A percentile compares a stretch with the other conserved stretches of the same genome.
phyloP scores from a whole-genome alignment of 2,888 invertebrate genomes.

The Rhodophaea formosa region DNA sequence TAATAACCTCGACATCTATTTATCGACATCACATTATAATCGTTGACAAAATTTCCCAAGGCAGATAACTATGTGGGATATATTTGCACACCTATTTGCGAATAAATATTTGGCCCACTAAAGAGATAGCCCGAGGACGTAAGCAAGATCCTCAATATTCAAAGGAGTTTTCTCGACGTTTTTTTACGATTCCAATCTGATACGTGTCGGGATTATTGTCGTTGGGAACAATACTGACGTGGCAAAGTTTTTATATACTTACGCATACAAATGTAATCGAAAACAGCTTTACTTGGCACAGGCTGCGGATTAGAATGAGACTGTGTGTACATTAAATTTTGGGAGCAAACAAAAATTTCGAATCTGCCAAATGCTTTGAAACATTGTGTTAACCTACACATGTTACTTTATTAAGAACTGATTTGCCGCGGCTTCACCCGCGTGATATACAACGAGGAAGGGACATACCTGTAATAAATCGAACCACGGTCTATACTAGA shows the following conservation, averaged over 20 bases:
- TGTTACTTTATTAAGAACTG: too few relatives aligned
- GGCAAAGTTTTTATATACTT: conserved; percentile 12
- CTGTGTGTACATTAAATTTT: background rate
- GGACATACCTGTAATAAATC: too few relatives aligned
- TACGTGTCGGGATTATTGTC: conserved; percentile 19
- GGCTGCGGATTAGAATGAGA: background rate
- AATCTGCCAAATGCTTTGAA: too few relatives aligned
- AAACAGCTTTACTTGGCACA: background rate
- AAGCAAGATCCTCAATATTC: conserved; percentile 13
- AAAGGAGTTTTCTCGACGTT: conserved; percentile 9
- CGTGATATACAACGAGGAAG: too few relatives aligned
- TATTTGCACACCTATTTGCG: conserved; percentile 3
- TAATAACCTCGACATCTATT: too few relatives aligned
- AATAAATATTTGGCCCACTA: conserved; percentile 12
- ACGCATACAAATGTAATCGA: conserved; percentile 11
- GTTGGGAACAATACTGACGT: conserved; percentile 11
- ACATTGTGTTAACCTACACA: too few relatives aligned
- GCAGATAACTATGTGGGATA: too few relatives aligned
- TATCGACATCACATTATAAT: too few relatives aligned
- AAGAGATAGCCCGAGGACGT: background rate
- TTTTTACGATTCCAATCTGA: conserved; percentile 21
- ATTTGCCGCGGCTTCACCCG: too few relatives aligned
- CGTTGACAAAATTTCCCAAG: too few relatives aligned
- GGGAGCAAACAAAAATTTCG: background rate
- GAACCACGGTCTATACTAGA: too few relatives aligned